Evolutionary conservation across 2,888 invertebrate species (phyloP).

Genomic region (Tholera decimalis): DNA sequence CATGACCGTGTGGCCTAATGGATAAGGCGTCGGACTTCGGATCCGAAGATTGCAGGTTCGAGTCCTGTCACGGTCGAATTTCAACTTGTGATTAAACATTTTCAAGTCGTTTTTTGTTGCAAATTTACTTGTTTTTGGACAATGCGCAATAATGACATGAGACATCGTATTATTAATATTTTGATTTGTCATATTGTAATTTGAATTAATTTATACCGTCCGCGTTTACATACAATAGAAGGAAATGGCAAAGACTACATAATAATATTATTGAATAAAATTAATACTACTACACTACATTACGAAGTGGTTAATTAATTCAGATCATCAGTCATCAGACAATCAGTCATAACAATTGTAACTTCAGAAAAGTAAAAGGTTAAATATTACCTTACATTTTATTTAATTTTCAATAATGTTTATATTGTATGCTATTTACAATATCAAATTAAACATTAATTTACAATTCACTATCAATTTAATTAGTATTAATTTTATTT

Average conservation of each 20-base stretch:
- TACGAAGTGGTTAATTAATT: background rate
- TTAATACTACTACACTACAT: no score
- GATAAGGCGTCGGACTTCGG: conserved; percentile 94
- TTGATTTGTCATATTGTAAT: background rate
- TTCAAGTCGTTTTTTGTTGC: conserved; percentile 22
- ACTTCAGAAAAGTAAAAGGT: background rate
- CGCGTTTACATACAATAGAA: background rate
- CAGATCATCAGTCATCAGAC: background rate
- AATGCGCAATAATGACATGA: background rate
- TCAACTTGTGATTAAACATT: conserved; percentile 13
- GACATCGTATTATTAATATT: background rate
- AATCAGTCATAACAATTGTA: no score
- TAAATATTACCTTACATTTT: no score
- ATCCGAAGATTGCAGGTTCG: conserved; percentile 94
- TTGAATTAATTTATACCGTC: no score
- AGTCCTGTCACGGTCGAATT: conserved; percentile 93
- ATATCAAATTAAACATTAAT: background rate
- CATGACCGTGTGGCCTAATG: conserved; percentile 93
- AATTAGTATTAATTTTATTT: background rate
- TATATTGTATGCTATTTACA: background rate
- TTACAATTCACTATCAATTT: background rate
- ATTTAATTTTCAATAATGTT: no score
- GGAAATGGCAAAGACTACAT: background rate
- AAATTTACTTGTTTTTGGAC: conserved; percentile 11
- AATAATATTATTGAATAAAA: background rate